Conservation (phyloP, 2,113 vertebrate genomes). For the Aspiorhynchus laticeps region DNA sequence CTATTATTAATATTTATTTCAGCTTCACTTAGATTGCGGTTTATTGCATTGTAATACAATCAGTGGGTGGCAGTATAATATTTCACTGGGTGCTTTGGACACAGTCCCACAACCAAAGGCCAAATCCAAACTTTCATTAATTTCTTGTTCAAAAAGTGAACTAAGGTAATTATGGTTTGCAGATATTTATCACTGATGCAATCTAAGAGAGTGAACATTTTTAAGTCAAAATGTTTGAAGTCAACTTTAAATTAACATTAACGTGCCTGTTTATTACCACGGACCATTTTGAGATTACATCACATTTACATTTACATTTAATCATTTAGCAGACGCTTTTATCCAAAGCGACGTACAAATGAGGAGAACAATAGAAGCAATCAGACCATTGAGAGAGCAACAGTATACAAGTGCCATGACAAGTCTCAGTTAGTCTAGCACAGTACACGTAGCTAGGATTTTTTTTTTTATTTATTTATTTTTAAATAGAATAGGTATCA, state of each 20-base stretch:
- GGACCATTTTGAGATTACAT: background rate
- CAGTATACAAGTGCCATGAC: too few relatives aligned
- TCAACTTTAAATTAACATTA: conserved; percentile 21
- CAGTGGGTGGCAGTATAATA: background rate
- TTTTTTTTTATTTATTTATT: too few relatives aligned
- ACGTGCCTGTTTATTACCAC: background rate
- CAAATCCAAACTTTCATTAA: conserved; percentile 24
- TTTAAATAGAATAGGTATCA: too few relatives aligned
- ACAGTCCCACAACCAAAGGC: conserved; percentile 18
- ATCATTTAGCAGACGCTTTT: too few relatives aligned
- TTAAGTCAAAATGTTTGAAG: too few relatives aligned
- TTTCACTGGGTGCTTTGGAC: conserved; percentile 13
- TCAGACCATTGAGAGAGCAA: too few relatives aligned
- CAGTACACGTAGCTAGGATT: too few relatives aligned
- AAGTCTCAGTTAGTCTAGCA: too few relatives aligned
- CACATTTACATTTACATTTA: background rate
- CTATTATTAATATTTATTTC: conserved; percentile 4
- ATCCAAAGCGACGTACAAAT: too few relatives aligned
- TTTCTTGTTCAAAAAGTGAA: background rate
- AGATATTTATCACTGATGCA: conserved; percentile 17
- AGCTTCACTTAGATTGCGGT: background rate
- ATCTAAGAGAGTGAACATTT: background rate
- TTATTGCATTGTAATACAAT: conserved; percentile 1
- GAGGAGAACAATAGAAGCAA: too few relatives aligned
- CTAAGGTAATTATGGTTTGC: background rate